Evolutionary conservation across 2,113 vertebrate species (phyloP), one percentile per base, ranked within the genome.

Genomic region (Archocentrus centrarchus): DNA sequence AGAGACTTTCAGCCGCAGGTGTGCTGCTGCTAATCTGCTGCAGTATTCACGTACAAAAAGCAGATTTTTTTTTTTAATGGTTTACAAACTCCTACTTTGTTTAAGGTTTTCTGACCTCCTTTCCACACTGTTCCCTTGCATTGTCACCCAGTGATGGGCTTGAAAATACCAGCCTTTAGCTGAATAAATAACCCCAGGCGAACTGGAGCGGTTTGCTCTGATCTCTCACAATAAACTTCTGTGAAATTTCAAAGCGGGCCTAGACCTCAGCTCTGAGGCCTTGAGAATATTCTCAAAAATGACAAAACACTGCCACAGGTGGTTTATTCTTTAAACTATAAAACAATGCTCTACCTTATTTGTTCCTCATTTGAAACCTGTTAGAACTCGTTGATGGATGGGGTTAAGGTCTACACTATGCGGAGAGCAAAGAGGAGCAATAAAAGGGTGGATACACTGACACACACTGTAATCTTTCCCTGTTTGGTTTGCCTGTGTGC

Each of bases 241-340:
- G 59, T 86, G 87, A 79, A 79, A 93, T 93, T 93, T 96, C 95
- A 95, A 96, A 96, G 95, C 77, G 62, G 80, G 75, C 85, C 78
- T 91, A 90, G 86, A 88, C 80, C 76, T 86, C 75, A 88, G 68
- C 89, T 84, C 86, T 87, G 80, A 75, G 92, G 80, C 53, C 86
- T 82, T 62, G 58, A 87, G 77, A 90, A 87, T 84, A 89, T 83
- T 85, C 85, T 87, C 64, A 62, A 77, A 79, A 81, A 81, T 82
- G 78, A 93, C 90, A 93, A 93, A 93, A 88, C 83, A 84, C 81
- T 5, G 59, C 82, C 84, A 91, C 87, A 92, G 94, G 88, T 92
- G 93, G 88, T 92, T 94, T 88, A 86, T 91, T 94, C 90, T 90
- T 87, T 70, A 86, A 91, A 84, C 91, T 92, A 90, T 92, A 88